These are phyloP conservation scores for Rhabditoides inermis DNA, from an alignment of 2,888 invertebrate genomes.

Conservation along the genomic window DNA sequence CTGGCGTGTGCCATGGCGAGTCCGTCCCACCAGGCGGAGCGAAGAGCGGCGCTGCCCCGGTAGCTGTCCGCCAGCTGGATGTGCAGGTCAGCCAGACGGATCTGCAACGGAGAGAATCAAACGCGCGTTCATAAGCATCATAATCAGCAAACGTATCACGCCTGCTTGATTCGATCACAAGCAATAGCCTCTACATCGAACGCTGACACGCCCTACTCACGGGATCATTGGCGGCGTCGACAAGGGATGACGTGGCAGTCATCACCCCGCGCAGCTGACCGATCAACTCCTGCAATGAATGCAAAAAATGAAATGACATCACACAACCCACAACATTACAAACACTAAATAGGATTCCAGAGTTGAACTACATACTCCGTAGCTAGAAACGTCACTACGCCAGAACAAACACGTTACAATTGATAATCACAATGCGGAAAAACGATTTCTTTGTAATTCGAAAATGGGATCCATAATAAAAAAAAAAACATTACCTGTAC, in stretches of 20 bases:
- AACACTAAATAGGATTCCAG: too few species aligned
- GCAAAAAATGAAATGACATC: too few species aligned
- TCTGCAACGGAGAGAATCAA: constrained; percentile 14
- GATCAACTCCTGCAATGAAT: constrained; percentile 86
- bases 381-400: too few species aligned
- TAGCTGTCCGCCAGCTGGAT: constrained; percentile 56
- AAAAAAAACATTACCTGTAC: too few species aligned
- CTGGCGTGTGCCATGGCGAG: constrained; percentile 69
- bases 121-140: background rate
- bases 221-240: constrained; percentile 79
- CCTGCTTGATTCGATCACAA: background rate
- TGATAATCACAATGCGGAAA: too few species aligned
- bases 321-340: too few species aligned
- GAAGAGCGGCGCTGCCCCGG: constrained; percentile 79
- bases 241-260: constrained; percentile 85
- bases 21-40: constrained; percentile 75
- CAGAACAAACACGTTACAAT: too few species aligned
- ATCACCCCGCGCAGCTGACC: constrained; percentile 84
- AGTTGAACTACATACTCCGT: too few species aligned
- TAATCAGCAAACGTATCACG: background rate
- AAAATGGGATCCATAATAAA: too few species aligned
- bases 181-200: background rate
- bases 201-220: constrained; percentile 59
- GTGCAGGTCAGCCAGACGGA: constrained; percentile 56
- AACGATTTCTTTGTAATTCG: too few species aligned